Evolutionary conservation across 2,888 invertebrate species (phyloP).

Genomic region (Hydropsyche betteni): DNA sequence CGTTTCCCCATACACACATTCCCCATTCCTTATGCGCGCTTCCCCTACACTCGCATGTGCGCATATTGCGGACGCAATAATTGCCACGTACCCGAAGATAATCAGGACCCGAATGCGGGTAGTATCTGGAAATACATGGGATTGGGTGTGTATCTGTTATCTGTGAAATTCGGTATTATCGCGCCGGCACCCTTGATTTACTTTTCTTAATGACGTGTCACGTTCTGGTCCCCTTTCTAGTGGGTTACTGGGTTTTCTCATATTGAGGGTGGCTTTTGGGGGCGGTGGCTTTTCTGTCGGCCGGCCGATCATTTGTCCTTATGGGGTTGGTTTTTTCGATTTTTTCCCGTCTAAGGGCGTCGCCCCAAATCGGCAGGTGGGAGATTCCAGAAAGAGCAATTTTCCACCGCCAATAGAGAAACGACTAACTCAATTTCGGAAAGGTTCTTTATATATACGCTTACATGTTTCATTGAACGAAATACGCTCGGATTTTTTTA

Average conservation of each 20-base stretch:
- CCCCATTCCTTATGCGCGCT: not conserved
- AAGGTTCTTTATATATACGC: conserved; percentile 33
- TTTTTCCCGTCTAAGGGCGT: not conserved
- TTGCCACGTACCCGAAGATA: conserved; percentile 22
- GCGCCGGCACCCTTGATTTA: conserved; percentile 33
- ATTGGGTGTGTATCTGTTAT: not conserved
- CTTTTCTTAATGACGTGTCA: conserved; percentile 46
- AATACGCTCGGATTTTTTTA: not conserved
- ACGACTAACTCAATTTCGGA: conserved; percentile 46
- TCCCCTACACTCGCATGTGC: not conserved
- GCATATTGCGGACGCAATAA: conserved; percentile 31
- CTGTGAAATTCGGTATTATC: not conserved
- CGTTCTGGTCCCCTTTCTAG: conserved; percentile 20
- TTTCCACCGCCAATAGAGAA: conserved; percentile 44
- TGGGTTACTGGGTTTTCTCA: conserved; percentile 4
- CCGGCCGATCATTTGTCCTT: conserved; percentile 39
- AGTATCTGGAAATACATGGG: not conserved
- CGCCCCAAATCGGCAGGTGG: conserved; percentile 31
- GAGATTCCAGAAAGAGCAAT: conserved; percentile 41
- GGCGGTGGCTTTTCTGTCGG: not conserved
- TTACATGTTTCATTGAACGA: conserved; percentile 34
- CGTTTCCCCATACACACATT: not conserved
- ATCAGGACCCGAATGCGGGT: not conserved
- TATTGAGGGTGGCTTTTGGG: not conserved
- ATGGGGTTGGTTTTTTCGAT: conserved; percentile 28